A percentile compares a stretch with the other conserved stretches of the same genome.
Conservation (phyloP, 2,888 invertebrate species). For the Cylindroiulus punctatus region DNA sequence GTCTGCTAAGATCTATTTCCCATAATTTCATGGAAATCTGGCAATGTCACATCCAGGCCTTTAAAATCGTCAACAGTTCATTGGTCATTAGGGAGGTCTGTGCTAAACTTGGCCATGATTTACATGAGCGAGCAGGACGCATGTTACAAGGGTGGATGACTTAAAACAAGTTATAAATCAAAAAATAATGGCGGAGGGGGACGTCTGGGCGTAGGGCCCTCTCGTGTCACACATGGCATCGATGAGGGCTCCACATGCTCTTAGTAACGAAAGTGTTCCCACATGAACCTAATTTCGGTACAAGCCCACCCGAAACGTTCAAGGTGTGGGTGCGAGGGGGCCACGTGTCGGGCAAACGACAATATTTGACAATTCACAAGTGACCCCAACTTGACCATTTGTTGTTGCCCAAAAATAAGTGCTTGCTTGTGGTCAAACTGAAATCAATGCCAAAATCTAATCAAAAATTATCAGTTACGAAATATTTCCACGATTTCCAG, state of each 20-base stretch:
- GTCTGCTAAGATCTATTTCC: no score
- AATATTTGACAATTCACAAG: neutral
- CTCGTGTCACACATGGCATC: constrained; percentile 18
- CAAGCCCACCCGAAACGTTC: neutral
- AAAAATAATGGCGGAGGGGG: neutral
- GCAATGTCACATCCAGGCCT: no score
- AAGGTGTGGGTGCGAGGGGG: neutral
- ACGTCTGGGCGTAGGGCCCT: constrained; percentile 18
- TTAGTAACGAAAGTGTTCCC: neutral
- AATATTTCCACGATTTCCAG: no score
- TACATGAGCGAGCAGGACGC: neutral
- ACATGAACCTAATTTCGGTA: constrained; percentile 18
- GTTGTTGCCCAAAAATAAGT: no score
- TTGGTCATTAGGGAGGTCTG: no score
- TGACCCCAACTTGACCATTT: neutral
- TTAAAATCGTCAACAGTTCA: no score
- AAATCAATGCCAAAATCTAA: no score
- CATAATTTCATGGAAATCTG: no score
- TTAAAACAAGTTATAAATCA: constrained; percentile 18
- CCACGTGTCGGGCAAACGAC: neutral
- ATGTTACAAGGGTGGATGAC: neutral
- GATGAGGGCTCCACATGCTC: neutral
- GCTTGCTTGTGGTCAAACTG: no score
- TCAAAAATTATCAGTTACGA: no score
- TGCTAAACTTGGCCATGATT: neutral